These are phyloP conservation scores for Saxidomus purpurata DNA, from an alignment of 1,140 invertebrate species.

Conservation along the genomic window DNA sequence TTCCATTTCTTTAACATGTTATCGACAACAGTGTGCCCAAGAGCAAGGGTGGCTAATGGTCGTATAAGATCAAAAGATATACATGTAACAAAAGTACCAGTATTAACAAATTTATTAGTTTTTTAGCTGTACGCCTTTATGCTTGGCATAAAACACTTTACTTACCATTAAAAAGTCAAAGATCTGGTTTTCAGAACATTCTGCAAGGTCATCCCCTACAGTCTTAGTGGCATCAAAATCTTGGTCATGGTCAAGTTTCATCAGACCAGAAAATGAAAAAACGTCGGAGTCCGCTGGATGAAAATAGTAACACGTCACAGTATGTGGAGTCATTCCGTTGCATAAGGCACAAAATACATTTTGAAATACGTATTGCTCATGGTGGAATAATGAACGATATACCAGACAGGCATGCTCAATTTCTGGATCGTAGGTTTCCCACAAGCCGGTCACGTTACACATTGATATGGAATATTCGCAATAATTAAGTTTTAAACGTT, in stretches of 20 bases:
- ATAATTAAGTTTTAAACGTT: neutral
- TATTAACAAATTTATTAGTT: too few species aligned
- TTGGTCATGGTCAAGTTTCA: neutral
- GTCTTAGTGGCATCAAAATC: neutral
- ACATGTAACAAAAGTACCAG: too few species aligned
- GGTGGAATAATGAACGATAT: neutral
- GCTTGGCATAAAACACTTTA: too few species aligned
- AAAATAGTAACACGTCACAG: neutral
- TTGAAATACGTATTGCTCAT: neutral
- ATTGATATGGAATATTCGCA: neutral
- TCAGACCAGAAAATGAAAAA: conserved; percentile 20
- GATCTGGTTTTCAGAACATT: neutral
- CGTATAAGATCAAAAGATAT: too few species aligned
- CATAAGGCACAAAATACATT: conserved; percentile 41
- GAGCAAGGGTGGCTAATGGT: too few species aligned
- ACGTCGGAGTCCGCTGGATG: neutral
- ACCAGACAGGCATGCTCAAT: conserved; percentile 3
- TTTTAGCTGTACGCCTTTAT: too few species aligned
- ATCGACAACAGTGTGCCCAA: too few species aligned
- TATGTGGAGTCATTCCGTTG: neutral
- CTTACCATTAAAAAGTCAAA: conserved; percentile 15
- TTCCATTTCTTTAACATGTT: too few species aligned
- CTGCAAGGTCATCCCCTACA: neutral
- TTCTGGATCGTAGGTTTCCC: neutral
- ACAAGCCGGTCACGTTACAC: conserved; percentile 31